Conservation (phyloP, 92 coral and sea anemone genomes). For the Isaurus tuberculatus region DNA sequence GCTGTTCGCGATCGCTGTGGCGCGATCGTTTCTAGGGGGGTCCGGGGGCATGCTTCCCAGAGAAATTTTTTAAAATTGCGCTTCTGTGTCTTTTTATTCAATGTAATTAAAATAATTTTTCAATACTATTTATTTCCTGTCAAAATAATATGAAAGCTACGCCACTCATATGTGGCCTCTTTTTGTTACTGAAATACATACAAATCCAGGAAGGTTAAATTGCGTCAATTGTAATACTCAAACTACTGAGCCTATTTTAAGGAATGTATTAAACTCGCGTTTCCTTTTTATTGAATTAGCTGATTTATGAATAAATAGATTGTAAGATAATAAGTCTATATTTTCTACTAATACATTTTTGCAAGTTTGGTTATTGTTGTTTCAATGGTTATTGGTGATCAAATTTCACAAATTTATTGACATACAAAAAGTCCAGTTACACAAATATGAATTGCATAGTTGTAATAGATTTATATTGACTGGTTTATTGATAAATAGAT, state of each 20-base stretch:
- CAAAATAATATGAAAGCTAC: too few relatives aligned
- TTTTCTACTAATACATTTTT: slow-evolving; percentile 41
- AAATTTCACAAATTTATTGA: slow-evolving; percentile 51
- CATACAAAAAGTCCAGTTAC: slow-evolving; percentile 56
- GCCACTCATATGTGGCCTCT: slow-evolving; percentile 59
- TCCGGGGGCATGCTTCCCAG: too few relatives aligned
- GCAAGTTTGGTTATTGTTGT: slow-evolving; percentile 53
- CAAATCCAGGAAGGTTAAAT: slow-evolving; percentile 49
- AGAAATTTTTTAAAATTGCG: too few relatives aligned
- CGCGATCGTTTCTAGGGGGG: too few relatives aligned
- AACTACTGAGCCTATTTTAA: slow-evolving; percentile 25
- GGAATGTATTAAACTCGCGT: not conserved
- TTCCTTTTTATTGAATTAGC: not conserved
- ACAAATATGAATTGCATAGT: slow-evolving; percentile 42
- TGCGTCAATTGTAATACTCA: slow-evolving; percentile 13
- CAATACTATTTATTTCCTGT: too few relatives aligned
- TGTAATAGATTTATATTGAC: slow-evolving; percentile 43
- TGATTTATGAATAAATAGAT: too few relatives aligned
- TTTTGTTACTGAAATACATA: slow-evolving; percentile 48
- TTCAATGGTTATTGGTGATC: slow-evolving; percentile 28
- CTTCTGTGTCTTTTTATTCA: too few relatives aligned
- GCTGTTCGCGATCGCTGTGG: too few relatives aligned
- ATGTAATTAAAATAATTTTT: too few relatives aligned
- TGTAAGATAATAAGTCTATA: not conserved
- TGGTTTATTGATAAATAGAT: slow-evolving; percentile 43